phyloP scores from a whole-genome alignment of 1,140 invertebrate species.

The Lepidostoma basale region DNA sequence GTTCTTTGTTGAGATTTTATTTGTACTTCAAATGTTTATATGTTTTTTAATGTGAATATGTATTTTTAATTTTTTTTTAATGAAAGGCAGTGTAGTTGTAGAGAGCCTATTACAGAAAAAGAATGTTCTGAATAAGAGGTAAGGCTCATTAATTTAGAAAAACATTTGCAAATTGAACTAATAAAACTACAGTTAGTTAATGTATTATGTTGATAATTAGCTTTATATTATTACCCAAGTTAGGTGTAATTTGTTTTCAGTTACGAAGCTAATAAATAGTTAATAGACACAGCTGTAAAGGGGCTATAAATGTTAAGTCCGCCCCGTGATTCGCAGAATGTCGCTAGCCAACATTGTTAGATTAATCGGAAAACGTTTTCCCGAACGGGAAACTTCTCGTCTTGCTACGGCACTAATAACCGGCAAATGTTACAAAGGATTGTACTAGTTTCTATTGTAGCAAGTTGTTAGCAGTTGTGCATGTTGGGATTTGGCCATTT shows the following conservation, averaged over 20 bases:
- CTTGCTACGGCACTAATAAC: not conserved
- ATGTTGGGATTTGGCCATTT: too few relatives aligned
- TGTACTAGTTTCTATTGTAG: not conserved
- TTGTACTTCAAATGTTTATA: too few relatives aligned
- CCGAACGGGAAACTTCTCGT: not conserved
- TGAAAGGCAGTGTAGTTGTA: too few relatives aligned
- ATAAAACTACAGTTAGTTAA: too few relatives aligned
- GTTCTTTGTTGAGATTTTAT: too few relatives aligned
- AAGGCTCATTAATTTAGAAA: too few relatives aligned
- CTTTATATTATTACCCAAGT: not conserved
- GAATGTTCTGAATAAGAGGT: too few relatives aligned
- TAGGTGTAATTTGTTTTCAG: not conserved
- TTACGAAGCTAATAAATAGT: not conserved
- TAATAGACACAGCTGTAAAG: not conserved
- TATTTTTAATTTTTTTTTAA: too few relatives aligned
- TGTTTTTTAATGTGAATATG: too few relatives aligned
- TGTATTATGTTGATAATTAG: not conserved
- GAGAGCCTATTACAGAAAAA: too few relatives aligned
- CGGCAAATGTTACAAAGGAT: conserved; percentile 1
- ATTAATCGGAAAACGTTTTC: not conserved
- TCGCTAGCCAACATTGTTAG: conserved; percentile 1
- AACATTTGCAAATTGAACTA: too few relatives aligned
- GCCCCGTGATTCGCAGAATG: not conserved
- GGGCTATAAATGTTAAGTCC: not conserved
- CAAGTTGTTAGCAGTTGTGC: not conserved